Percentiles rank a stretch among this genome's conserved stretches.
These are phyloP conservation scores for Salpingus planirostris DNA, from an alignment of 2,888 invertebrate genomes.

Conservation along the genomic window DNA sequence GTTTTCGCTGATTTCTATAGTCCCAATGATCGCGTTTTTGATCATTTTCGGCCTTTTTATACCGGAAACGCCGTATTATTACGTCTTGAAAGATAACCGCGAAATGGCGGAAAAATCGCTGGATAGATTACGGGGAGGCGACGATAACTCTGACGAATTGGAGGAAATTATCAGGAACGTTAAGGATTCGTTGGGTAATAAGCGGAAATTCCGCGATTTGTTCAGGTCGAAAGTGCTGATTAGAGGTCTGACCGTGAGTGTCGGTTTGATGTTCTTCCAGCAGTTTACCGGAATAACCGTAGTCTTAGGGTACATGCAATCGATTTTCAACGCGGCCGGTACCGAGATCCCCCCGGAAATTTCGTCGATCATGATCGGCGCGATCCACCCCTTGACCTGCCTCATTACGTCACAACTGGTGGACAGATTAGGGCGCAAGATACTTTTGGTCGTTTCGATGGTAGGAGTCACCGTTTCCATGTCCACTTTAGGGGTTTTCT, in stretches of 20 bases:
- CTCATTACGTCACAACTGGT: constrained; percentile 35
- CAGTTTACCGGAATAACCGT: constrained; percentile 56
- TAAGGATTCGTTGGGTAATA: constrained; percentile 2
- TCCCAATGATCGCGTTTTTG: neutral
- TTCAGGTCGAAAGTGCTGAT: constrained; percentile 9
- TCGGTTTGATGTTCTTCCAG: constrained; percentile 26
- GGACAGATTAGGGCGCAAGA: constrained; percentile 63
- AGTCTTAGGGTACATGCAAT: constrained; percentile 63
- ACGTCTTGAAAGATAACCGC: constrained; percentile 1
- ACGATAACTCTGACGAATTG: neutral
- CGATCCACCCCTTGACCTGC: constrained; percentile 52
- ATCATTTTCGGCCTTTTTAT: constrained; percentile 3
- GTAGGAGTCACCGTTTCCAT: constrained; percentile 55
- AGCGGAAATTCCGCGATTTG: constrained; percentile 6
- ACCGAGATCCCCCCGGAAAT: constrained; percentile 44
- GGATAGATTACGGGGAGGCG: neutral
- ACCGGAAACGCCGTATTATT: constrained; percentile 5
- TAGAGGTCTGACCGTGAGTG: constrained; percentile 35
- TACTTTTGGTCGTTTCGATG: constrained; percentile 60
- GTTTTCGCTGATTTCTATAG: constrained; percentile 1
- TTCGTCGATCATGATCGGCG: constrained; percentile 65
- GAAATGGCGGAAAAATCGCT: constrained; percentile 1
- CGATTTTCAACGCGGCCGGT: constrained; percentile 49
- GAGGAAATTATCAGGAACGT: constrained; percentile 5
- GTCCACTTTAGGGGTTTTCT: constrained; percentile 49